These are phyloP conservation scores for Lacanobia wlatinum DNA, from an alignment of 2,888 invertebrate species.

Conservation along the genomic window DNA sequence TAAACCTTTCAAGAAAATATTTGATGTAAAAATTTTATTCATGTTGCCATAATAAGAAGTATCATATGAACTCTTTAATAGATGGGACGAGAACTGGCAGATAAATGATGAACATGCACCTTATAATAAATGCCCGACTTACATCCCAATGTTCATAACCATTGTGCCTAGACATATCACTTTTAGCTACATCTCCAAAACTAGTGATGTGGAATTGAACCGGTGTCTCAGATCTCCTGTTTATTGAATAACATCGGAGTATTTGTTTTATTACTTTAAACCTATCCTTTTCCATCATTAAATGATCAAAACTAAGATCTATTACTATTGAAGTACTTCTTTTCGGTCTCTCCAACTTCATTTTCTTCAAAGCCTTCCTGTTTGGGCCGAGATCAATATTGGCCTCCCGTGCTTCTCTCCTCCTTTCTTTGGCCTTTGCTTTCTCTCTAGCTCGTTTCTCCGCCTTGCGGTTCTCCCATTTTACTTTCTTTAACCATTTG, in stretches of 20 bases:
- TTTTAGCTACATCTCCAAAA: conserved; percentile 93
- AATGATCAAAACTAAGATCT: conserved; percentile 97
- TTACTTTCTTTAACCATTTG: conserved; percentile 92
- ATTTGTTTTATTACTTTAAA: conserved; percentile 97
- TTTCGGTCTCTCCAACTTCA: conserved; percentile 92
- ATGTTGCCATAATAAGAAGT: not conserved
- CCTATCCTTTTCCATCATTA: conserved; percentile 97
- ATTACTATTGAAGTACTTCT: conserved; percentile 94
- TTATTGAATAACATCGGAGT: conserved; percentile 96
- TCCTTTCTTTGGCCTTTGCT: conserved; percentile 93
- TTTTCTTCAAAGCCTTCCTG: conserved; percentile 94
- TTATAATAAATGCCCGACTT: conserved; percentile 75
- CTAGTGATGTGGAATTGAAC: conserved; percentile 96
- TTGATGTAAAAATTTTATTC: not conserved
- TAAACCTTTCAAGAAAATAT: not conserved
- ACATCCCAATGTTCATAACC: conserved; percentile 98
- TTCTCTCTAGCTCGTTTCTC: conserved; percentile 94
- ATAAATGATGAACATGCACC: not conserved
- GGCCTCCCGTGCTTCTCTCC: conserved; percentile 92
- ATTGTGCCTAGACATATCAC: conserved; percentile 94
- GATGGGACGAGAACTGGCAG: no score
- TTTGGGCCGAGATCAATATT: conserved; percentile 94
- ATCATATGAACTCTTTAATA: no score
- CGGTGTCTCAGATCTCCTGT: conserved; percentile 95
- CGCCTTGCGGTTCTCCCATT: conserved; percentile 93